phyloP scores from a whole-genome alignment of 2,797 vertebrate genomes.

The Corythornis leucogaster region DNA sequence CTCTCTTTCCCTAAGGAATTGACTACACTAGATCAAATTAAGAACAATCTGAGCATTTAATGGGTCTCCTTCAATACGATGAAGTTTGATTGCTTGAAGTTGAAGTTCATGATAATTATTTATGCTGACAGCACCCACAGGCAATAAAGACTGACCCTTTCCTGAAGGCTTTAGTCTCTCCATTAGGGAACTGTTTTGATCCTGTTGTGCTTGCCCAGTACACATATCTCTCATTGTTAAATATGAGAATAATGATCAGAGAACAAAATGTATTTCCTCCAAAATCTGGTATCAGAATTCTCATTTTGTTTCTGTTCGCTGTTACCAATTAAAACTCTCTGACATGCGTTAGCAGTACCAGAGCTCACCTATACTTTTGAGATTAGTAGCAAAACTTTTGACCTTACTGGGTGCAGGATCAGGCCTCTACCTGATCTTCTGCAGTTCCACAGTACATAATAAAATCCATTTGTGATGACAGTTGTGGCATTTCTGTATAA shows the following conservation, averaged over 20 bases:
- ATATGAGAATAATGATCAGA: not conserved
- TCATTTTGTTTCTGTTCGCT: not conserved
- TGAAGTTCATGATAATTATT: conserved; percentile 74
- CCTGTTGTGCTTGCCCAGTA: not conserved
- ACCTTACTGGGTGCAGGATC: not conserved
- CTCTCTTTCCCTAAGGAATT: conserved; percentile 56
- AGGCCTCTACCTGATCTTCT: not conserved
- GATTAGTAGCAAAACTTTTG: not conserved
- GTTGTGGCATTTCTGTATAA: accelerated
- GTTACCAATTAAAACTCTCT: not conserved
- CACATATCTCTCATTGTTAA: not conserved
- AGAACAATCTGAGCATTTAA: conserved; percentile 72
- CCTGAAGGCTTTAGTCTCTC: not conserved
- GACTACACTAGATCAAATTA: conserved; percentile 71
- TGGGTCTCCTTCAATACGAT: conserved; percentile 50
- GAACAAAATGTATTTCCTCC: not conserved
- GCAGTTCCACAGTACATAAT: not conserved
- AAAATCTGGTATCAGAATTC: not conserved
- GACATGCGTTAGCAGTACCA: not conserved
- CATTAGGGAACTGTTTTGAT: not conserved
- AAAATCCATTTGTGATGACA: not conserved
- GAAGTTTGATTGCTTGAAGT: conserved; percentile 59
- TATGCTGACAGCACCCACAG: conserved; percentile 50
- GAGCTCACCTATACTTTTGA: not conserved
- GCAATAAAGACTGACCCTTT: conserved; percentile 45